phyloP scores from a whole-genome alignment of 2,888 invertebrate genomes.

The Acheta domesticus region DNA sequence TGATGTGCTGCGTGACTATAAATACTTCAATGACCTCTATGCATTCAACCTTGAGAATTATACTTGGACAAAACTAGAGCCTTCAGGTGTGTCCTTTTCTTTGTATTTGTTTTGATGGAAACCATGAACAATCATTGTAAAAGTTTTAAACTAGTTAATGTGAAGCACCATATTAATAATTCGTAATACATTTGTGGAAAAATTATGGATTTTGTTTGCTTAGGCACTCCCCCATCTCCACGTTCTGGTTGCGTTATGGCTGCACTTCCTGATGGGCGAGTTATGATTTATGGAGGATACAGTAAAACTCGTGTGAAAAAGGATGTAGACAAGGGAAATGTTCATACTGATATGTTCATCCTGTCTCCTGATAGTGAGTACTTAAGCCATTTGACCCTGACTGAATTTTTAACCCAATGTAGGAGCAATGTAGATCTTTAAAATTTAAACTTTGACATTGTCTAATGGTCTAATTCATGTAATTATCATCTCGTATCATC shows the following conservation, averaged over 20 bases:
- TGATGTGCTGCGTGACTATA: conserved; percentile 81
- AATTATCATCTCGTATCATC: too few species aligned
- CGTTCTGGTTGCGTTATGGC: conserved; percentile 78
- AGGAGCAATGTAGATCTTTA: too few species aligned
- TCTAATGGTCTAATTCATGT: too few species aligned
- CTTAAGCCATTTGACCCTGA: too few species aligned
- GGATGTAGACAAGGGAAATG: conserved; percentile 68
- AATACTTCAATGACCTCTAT: conserved; percentile 84
- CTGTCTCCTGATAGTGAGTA: conserved; percentile 61
- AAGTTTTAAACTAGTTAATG: too few species aligned
- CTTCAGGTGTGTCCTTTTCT: conserved; percentile 44
- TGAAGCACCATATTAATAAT: too few species aligned
- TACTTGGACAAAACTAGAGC: conserved; percentile 70
- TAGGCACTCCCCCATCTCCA: conserved; percentile 67
- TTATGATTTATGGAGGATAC: conserved; percentile 74
- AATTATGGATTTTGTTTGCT: conserved; percentile 2
- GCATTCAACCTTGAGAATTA: conserved; percentile 76
- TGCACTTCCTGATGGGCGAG: conserved; percentile 59
- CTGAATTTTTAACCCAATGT: neutral
- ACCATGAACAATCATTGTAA: too few species aligned
- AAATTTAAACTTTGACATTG: too few species aligned
- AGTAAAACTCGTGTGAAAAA: conserved; percentile 69
- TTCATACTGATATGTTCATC: conserved; percentile 68
- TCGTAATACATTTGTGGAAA: too few species aligned
- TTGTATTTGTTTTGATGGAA: neutral